phyloP scores from a whole-genome alignment of 2,797 vertebrate genomes.

The Brachymystax lenok region DNA sequence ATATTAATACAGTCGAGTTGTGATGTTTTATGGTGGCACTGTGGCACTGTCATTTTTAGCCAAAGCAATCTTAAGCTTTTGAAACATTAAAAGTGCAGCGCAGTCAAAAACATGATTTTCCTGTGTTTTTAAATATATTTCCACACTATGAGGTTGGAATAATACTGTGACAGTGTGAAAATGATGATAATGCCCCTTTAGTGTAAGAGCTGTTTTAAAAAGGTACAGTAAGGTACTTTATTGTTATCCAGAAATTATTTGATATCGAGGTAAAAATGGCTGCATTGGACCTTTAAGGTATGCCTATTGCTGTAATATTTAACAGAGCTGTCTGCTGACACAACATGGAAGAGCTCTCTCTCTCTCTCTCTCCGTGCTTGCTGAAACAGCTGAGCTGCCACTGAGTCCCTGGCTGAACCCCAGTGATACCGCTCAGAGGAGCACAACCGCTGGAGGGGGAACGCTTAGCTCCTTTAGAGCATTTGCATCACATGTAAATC shows the following conservation, averaged over 20 bases:
- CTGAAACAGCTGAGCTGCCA: conserved; percentile 5
- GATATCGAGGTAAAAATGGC: too few relatives aligned
- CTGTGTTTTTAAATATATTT: not conserved
- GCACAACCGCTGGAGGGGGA: conserved; percentile 4
- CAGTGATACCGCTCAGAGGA: conserved; percentile 11
- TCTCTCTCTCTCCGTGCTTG: not conserved
- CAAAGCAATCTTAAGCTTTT: conserved; percentile 21
- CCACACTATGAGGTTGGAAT: too few relatives aligned
- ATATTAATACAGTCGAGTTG: not conserved
- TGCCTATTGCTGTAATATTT: conserved; percentile 24
- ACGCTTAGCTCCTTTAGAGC: conserved; percentile 9
- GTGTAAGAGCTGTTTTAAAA: too few relatives aligned
- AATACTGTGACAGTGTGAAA: too few relatives aligned
- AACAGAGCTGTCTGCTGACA: conserved; percentile 27
- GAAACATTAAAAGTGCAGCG: conserved; percentile 1
- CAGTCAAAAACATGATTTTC: too few relatives aligned
- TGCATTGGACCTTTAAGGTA: not conserved
- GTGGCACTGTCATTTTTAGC: conserved; percentile 14
- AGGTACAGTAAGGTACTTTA: too few relatives aligned
- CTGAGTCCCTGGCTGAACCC: conserved; percentile 20
- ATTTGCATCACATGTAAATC: conserved; percentile 53
- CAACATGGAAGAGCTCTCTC: conserved; percentile 6
- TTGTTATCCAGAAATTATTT: too few relatives aligned
- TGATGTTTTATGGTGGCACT: not conserved
- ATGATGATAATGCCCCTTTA: too few relatives aligned